Percentiles rank a stretch among this genome's conserved stretches.
phyloP scores from a whole-genome alignment of 2,888 invertebrate species.

The Pachydiplax longipennis region DNA sequence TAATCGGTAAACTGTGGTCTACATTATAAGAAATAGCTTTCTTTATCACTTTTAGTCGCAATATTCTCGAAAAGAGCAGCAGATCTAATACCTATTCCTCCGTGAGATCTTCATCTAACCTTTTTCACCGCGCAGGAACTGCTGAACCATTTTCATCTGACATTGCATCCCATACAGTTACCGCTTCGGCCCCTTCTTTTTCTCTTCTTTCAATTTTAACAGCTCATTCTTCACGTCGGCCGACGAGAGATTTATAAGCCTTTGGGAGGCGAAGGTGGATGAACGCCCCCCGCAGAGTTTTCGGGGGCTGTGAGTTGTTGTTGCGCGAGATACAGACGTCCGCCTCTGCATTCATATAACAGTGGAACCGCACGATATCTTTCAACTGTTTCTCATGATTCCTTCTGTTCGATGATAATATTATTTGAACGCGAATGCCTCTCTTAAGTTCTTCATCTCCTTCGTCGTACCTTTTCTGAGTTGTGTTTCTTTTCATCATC shows the following conservation, averaged over 20 bases:
- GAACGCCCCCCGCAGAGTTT: not conserved
- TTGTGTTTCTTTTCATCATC: not conserved
- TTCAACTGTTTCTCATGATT: conserved; percentile 20
- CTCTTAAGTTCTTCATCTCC: not conserved
- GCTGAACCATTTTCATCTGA: conserved; percentile 9
- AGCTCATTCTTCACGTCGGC: conserved; percentile 32
- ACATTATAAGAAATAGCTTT: too few species aligned
- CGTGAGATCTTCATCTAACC: conserved; percentile 4
- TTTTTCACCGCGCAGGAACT: not conserved
- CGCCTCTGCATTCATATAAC: not conserved
- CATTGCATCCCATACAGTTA: conserved; percentile 52
- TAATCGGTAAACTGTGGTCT: too few species aligned
- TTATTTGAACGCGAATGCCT: not conserved
- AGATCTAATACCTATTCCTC: too few species aligned
- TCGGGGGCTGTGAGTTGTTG: not conserved
- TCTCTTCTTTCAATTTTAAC: conserved; percentile 31
- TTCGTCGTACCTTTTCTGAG: not conserved
- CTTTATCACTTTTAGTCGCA: too few species aligned
- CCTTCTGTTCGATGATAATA: not conserved
- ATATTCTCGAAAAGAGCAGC: too few species aligned
- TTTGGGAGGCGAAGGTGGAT: not conserved
- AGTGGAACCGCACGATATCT: conserved; percentile 17
- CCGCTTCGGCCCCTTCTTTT: conserved; percentile 45
- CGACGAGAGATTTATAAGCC: conserved; percentile 28
- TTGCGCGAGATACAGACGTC: conserved; percentile 9